Evolutionary conservation across 2,113 vertebrate genomes (phyloP), one percentile per base, ranked within the genome.

Genomic region (Anoura caudifer): DNA sequence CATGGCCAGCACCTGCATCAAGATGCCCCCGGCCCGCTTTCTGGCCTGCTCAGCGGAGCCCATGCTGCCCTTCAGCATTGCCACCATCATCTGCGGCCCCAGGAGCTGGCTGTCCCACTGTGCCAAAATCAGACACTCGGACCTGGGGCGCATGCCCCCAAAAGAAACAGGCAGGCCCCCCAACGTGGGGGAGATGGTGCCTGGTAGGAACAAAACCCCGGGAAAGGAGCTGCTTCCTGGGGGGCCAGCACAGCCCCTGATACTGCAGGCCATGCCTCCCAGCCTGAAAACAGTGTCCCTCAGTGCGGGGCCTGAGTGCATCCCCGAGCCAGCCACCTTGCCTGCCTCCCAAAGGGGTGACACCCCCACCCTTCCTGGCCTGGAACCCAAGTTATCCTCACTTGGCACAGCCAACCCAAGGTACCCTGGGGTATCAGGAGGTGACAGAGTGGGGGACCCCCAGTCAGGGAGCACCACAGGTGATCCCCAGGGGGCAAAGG

Each of bases 81-180:
- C 98, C 94, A 98, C 98, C 0, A 33, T 98, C n/a, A 96, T 98
- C 26, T 97, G 98, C 0, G 91, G 96, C 70, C 98, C 98, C 52
- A 96, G 92, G 88, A 98, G 98, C 89, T 98, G 98, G 98, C 69
- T 91, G 0, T 97, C 98, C 83, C 98, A 97, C 54, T 95, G 97
- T 0, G 3, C 97, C 0, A 90, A 52, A 4, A 7, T 67, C 0
- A 91, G 92, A 80, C 97, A 91, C 45, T 41, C 81, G 36, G 92
- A 94, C 0, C 28, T 79, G 56, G 73, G 73, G 7, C 77, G 11
- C 0, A 33, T 5, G 70, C 43, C 91, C 14, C 9, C 33, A 28
- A 50, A 54, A 59, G 84, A 82, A 54, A 47, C 67, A 2, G 61
- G 47, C 4, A 1, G 8, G 20, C 8, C 31, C 22, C 28, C 72